A percentile compares a stretch with the other conserved stretches of the same genome.
phyloP scores from a whole-genome alignment of 64 coral and sea anemone species.

The Pocillopora verrucosa region DNA sequence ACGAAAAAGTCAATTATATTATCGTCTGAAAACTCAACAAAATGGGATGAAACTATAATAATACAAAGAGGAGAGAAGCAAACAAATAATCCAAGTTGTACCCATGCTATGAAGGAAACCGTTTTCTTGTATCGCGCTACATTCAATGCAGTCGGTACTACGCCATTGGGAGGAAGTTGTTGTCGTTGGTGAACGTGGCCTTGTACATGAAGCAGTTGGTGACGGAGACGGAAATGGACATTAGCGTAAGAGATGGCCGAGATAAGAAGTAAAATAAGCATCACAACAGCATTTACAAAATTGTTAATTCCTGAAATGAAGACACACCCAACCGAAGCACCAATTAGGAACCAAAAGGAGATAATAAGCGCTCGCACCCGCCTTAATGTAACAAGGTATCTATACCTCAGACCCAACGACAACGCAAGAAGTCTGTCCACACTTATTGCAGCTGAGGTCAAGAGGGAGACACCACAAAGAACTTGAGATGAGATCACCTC shows the following conservation, averaged over 20 bases:
- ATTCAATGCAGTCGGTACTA: background rate
- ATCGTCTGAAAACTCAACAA: background rate
- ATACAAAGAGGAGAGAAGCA: background rate
- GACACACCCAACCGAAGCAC: background rate
- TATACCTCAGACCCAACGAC: background rate
- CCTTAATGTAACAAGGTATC: background rate
- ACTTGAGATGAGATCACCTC: no score
- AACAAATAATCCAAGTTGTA: background rate
- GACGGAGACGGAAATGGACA: background rate
- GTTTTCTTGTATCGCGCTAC: slow-evolving; percentile 1
- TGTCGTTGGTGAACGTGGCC: background rate
- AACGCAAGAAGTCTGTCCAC: slow-evolving; percentile 18
- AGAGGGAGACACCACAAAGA: background rate
- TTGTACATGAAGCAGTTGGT: background rate
- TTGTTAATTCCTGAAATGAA: no score
- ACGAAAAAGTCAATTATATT: background rate
- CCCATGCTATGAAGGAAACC: background rate
- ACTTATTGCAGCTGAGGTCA: slow-evolving; percentile 3
- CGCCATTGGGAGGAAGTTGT: no score
- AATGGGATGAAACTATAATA: background rate
- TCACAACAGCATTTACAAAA: background rate
- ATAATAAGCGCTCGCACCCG: background rate
- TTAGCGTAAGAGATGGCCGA: background rate
- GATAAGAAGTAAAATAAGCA: background rate
- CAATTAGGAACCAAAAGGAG: background rate